Evolutionary conservation across 2,113 vertebrate genomes (phyloP), one percentile per base, ranked within the genome.

Genomic region (Corynorhinus townsendii): DNA sequence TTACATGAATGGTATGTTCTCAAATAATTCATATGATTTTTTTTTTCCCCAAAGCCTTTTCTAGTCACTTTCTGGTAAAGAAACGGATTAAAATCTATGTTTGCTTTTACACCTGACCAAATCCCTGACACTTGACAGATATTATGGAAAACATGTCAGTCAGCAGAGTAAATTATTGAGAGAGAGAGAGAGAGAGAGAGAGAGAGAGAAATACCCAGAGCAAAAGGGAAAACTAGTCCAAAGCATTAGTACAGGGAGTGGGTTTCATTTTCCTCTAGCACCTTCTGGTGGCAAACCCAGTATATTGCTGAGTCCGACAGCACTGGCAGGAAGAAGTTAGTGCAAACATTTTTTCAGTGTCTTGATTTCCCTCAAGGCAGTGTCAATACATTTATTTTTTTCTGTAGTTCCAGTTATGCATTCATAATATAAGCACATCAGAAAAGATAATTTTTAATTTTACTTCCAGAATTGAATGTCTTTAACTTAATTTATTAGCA

Each of bases 241-340:
- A 80, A 86, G 47, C 5, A 33, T 5, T 49, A 26, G 7, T 7
- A n/a, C 10, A 45, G 40, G 8, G 71, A 86, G 43, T 3, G 30
- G 12, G 38, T 73, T 95, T 96, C 43, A 33, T 81, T 97, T 96
- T 90, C 82, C 92, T 96, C 68, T 83, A 83, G 88, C 86, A 82
- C 92, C 62, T n/a, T 52, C 96, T 97, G 30, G 95, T 96, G 97
- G 96, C 64, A 73, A 88, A n/a, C 3, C 30, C 0, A 24, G 16
- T 69, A 30, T 66, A 94, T 38, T 94, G 90, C 90, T 83, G 17
- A 92, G 86, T 66, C 16, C 35, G 88, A 24, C 1, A 90, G 28
- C 20, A 64, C 7, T 10, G n/a, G 49, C 7, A 72, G 47, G 9
- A 83, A 82, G 30, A 76, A 88, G 77, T 83, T 24, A 89, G 7